phyloP scores from a whole-genome alignment of 2,113 vertebrate species.

The Nicator chloris region DNA sequence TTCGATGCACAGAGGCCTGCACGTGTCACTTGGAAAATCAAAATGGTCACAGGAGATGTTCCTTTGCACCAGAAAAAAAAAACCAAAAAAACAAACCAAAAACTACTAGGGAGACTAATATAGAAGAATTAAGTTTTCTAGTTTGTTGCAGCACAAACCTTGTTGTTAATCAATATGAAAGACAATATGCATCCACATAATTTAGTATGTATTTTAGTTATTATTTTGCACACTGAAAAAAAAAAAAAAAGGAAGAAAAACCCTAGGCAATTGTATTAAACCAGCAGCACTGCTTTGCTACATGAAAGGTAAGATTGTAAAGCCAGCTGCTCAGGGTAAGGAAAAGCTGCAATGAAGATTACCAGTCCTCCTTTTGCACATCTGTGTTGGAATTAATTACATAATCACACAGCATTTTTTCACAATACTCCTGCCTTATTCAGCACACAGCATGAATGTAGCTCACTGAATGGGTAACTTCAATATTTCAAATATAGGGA shows the following conservation, averaged over 20 bases:
- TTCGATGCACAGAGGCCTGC: not conserved
- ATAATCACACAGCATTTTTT: slow-evolving; percentile 12
- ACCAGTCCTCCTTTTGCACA: not conserved
- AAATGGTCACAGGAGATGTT: not conserved
- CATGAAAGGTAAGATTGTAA: not conserved
- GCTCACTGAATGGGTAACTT: not conserved
- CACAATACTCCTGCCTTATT: not conserved
- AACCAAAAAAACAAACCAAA: no score
- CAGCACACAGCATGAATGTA: not conserved
- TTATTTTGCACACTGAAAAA: not conserved
- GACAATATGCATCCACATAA: not conserved
- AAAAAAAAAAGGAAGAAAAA: not conserved
- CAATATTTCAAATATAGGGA: slow-evolving; percentile 17
- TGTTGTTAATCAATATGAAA: not conserved
- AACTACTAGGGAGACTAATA: not conserved
- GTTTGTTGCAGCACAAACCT: not conserved
- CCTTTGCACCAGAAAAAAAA: not conserved
- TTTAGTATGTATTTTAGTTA: not conserved
- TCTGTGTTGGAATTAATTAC: not conserved
- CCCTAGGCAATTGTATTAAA: not conserved
- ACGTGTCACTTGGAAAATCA: not conserved
- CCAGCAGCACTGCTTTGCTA: not conserved
- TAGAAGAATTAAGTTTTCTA: not conserved
- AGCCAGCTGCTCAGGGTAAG: slow-evolving; percentile 9
- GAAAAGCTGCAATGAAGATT: not conserved